phyloP scores from a whole-genome alignment of 2,888 invertebrate species.

The Keiferia lycopersicella region DNA sequence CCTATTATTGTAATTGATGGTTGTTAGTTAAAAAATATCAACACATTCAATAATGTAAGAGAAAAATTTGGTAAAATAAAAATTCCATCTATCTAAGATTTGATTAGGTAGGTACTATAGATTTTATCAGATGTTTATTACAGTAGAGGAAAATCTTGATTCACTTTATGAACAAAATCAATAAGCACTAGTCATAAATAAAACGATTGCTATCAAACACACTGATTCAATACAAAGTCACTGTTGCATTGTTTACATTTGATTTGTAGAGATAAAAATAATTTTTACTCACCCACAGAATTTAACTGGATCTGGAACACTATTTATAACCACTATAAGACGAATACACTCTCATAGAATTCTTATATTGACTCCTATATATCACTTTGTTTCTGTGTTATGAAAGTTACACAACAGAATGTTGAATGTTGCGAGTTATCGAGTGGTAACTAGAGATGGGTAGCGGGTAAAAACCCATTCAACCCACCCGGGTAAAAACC shows the following conservation, averaged over 20 bases:
- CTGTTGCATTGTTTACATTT: neutral
- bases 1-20: neutral
- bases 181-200: neutral
- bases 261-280: neutral
- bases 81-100: too few relatives aligned
- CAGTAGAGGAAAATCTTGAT: too few relatives aligned
- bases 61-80: neutral
- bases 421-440: neutral
- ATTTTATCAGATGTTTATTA: too few relatives aligned
- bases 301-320: neutral
- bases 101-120: too few relatives aligned
- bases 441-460: too few relatives aligned
- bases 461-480: too few relatives aligned
- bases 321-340: neutral
- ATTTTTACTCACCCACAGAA: neutral
- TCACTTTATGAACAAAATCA: neutral
- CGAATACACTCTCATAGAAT: neutral
- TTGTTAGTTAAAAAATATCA: neutral
- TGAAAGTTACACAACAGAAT: slow-evolving; percentile 7
- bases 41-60: neutral
- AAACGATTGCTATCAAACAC: neutral
- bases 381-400: neutral
- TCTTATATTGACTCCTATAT: neutral
- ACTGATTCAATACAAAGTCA: neutral
- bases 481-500: too few relatives aligned